phyloP scores from a whole-genome alignment of 64 coral and sea anemone species.

The Montipora efflorescens region DNA sequence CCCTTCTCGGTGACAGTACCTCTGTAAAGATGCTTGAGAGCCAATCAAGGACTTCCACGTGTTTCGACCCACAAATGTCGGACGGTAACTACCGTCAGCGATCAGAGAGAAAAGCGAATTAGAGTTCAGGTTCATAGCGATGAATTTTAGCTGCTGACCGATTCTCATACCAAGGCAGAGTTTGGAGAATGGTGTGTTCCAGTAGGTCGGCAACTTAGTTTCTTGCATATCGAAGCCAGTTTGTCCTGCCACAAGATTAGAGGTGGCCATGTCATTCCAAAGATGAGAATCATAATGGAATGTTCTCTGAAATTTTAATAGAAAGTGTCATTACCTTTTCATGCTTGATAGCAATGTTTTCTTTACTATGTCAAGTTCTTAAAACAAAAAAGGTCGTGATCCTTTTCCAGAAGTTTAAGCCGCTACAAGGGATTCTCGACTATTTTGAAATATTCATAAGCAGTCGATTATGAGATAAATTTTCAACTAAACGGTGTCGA shows the following conservation, averaged over 20 bases:
- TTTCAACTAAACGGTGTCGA: too few species aligned
- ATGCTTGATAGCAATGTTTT: not conserved
- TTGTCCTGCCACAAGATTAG: not conserved
- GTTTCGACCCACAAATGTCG: not conserved
- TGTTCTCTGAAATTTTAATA: not conserved
- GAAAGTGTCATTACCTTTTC: not conserved
- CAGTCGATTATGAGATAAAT: too few species aligned
- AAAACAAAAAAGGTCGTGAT: too few species aligned
- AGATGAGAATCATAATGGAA: slow-evolving; percentile 29
- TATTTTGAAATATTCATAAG: too few species aligned
- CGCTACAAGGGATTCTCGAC: too few species aligned
- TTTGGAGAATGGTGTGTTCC: slow-evolving; percentile 24
- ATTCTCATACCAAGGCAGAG: slow-evolving; percentile 54
- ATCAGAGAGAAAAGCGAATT: slow-evolving; percentile 15
- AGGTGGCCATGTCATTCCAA: not conserved
- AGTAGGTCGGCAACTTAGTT: slow-evolving; percentile 57
- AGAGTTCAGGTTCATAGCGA: not conserved
- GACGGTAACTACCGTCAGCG: not conserved
- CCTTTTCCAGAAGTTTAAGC: too few species aligned
- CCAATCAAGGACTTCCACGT: not conserved
- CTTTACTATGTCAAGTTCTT: too few species aligned
- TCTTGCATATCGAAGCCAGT: slow-evolving; percentile 14
- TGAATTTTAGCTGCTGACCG: not conserved
- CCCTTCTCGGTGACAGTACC: not conserved
- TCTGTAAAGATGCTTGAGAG: not conserved